Evolutionary conservation across 2,113 vertebrate genomes (phyloP).

Genomic region (Phylloscopus trochilus): DNA sequence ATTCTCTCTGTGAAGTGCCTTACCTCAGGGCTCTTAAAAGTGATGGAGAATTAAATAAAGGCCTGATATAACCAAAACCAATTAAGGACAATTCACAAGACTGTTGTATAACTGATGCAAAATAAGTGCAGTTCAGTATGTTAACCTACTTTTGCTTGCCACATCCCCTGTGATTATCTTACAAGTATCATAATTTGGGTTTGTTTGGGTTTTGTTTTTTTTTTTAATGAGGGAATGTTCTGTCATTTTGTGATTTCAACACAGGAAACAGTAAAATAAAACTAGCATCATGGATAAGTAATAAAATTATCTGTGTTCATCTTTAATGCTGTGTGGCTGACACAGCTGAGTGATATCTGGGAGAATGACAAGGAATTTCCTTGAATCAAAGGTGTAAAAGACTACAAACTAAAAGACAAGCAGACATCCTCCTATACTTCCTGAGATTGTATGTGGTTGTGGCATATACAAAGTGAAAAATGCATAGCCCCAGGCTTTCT

Average conservation of each 20-base stretch:
- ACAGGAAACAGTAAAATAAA: neutral
- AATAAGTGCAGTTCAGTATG: neutral
- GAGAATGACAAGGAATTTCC: neutral
- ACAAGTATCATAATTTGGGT: neutral
- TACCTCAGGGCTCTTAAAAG: slow-evolving; percentile 44
- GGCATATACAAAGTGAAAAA: neutral
- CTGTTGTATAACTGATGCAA: slow-evolving; percentile 29
- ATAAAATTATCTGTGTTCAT: neutral
- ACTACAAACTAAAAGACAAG: neutral
- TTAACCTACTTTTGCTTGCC: slow-evolving; percentile 27
- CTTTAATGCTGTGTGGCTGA: neutral
- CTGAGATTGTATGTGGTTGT: neutral
- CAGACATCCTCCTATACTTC: neutral
- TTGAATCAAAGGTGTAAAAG: neutral
- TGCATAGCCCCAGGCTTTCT: neutral
- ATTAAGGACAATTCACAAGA: slow-evolving; percentile 34
- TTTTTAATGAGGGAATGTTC: neutral
- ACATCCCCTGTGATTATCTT: neutral
- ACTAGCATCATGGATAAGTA: neutral
- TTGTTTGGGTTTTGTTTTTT: neutral
- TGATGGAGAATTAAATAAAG: slow-evolving; percentile 47
- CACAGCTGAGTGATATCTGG: neutral
- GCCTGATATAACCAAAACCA: slow-evolving; percentile 38
- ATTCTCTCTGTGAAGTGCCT: slow-evolving; percentile 11
- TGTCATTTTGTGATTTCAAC: neutral